Evolutionary conservation across 92 coral and sea anemone species (phyloP).

Genomic region (Parazoanthus atlanticus): DNA sequence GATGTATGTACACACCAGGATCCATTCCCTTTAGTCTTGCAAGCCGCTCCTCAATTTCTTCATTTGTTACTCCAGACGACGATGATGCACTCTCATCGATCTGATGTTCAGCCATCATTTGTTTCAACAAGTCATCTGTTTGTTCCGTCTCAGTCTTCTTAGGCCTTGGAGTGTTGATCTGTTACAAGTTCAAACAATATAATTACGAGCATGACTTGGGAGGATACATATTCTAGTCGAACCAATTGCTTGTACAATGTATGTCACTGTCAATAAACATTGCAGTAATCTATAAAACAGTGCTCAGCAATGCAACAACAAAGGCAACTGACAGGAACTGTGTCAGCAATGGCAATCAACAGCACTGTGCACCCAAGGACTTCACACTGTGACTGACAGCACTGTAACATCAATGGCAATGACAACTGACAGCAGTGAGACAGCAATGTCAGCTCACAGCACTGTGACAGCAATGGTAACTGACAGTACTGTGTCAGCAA

Average conservation of each 20-base stretch:
- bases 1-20: slow-evolving; percentile 55
- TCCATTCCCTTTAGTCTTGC: slow-evolving; percentile 86
- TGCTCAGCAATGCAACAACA: background rate
- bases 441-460: background rate
- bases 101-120: slow-evolving; percentile 78
- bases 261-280: too few relatives aligned
- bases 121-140: slow-evolving; percentile 76
- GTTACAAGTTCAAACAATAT: background rate
- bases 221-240: too few relatives aligned
- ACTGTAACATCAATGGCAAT: background rate
- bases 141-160: slow-evolving; percentile 85
- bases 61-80: slow-evolving; percentile 44
- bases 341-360: background rate
- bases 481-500: too few relatives aligned
- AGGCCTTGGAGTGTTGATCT: slow-evolving; percentile 74
- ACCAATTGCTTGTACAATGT: too few relatives aligned
- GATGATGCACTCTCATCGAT: slow-evolving; percentile 65
- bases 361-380: background rate
- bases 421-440: too few relatives aligned
- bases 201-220: background rate
- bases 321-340: background rate
- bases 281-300: too few relatives aligned
- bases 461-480: background rate
- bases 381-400: background rate
- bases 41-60: slow-evolving; percentile 85